phyloP scores from a whole-genome alignment of 2,888 invertebrate species.

The Trichopoda pennipes region DNA sequence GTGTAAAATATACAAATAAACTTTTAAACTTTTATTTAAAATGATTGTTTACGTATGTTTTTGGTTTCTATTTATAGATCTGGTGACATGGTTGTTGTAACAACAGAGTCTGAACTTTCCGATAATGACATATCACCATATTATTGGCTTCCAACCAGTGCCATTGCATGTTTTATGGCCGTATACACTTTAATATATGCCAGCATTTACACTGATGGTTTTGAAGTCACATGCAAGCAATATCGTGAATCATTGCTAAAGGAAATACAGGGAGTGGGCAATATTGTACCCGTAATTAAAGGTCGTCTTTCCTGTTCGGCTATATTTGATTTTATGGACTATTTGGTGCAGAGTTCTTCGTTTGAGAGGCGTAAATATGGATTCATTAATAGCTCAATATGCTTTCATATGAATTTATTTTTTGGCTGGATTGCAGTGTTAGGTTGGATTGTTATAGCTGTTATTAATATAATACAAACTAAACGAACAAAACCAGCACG shows the following conservation, averaged over 20 bases:
- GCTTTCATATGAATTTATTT: conserved; percentile 85
- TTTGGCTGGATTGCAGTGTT: conserved; percentile 84
- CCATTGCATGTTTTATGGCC: conserved; percentile 84
- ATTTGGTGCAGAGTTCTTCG: conserved; percentile 86
- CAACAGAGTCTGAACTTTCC: conserved; percentile 83
- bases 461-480: conserved; percentile 83
- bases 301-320: conserved; percentile 87
- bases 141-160: conserved; percentile 87
- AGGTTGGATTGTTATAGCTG: conserved; percentile 82
- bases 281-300: conserved; percentile 80
- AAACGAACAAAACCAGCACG: conserved; percentile 76
- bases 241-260: conserved; percentile 86
- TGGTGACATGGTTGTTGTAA: conserved; percentile 86
- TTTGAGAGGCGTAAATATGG: conserved; percentile 85
- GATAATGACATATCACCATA: conserved; percentile 84
- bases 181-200: conserved; percentile 87
- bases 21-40: not conserved
- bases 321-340: conserved; percentile 92
- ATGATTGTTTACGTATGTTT: not conserved
- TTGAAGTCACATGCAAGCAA: conserved; percentile 88
- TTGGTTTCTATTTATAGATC: conserved; percentile 81
- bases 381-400: conserved; percentile 87
- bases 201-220: conserved; percentile 87
- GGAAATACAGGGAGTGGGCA: conserved; percentile 80
- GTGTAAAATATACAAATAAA: too few species aligned